Base-by-base conservation (phyloP, 2,888 invertebrate genomes). In the Phlogophora meticulosa region DNA sequence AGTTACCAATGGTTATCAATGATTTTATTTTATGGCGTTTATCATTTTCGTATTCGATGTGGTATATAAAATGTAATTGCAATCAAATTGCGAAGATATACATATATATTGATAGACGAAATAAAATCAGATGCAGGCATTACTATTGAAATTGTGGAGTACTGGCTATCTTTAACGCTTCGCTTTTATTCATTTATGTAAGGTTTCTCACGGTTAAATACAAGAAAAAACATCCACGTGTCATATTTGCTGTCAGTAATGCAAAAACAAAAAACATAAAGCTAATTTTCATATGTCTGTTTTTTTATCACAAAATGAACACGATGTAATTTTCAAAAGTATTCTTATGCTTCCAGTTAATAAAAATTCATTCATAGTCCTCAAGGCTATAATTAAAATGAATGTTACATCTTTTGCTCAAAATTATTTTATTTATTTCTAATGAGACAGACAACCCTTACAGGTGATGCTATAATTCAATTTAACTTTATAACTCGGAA, bases 1-100 rank as follows among this genome's bases (percentile, higher is more conserved):
- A 85, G 83, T 68, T 76, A 76, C 65, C 81, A 80, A 81, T 79
- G 70, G 81, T 78, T 72, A 76, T 63, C 69, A 74, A 60, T 70
- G 60, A 51, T 71, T 68, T 68, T 62, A 64, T 80, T 71, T 56
- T 69, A 69, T 62, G 22, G 49, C 40, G 32, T 67, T 74, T 45
- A 66, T 64, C 76, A 72, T 66, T 74, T 78, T 80, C 32, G 36
- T 55, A 67, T 72, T 82, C 58, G 73, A 65, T 66, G 69, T 75
- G 57, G 76, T 49, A 57, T 53, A 77, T 77, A 60, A 77, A 73
- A 63, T 57, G 46, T 73, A 60, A 72, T 49, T 34, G 22, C 53
- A 49, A 24, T 69, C 55, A 70, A 72, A 78, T 76, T 68, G 59
- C 64, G 48, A 60, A 59, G 62, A 43, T 68, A 51, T 45, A 28